phyloP scores from a whole-genome alignment of 2,797 vertebrate genomes.

The Jordanella pulchra region DNA sequence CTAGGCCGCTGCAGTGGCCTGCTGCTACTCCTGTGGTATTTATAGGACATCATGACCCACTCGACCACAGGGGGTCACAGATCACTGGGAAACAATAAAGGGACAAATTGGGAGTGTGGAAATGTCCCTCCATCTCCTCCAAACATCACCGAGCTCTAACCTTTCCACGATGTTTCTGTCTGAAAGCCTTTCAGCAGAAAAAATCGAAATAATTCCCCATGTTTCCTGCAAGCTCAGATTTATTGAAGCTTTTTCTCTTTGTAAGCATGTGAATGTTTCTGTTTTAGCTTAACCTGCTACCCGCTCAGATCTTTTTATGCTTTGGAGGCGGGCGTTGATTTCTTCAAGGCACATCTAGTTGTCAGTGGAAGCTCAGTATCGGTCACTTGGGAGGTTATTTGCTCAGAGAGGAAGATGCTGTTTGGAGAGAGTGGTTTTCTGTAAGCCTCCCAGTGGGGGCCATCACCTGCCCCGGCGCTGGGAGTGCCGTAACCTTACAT shows the following conservation, averaged over 20 bases:
- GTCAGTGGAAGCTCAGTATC: conserved; percentile 6
- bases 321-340: not conserved
- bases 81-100: not conserved
- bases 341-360: conserved; percentile 4
- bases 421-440: conserved; percentile 27
- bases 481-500: conserved; percentile 17
- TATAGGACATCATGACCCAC: too few relatives aligned
- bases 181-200: too few relatives aligned
- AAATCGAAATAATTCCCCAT: not conserved
- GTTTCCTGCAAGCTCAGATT: not conserved
- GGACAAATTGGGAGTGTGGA: not conserved
- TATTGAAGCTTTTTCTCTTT: not conserved
- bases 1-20: not conserved
- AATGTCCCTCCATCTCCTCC: not conserved
- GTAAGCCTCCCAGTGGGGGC: conserved; percentile 42
- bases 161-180: too few relatives aligned
- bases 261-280: not conserved
- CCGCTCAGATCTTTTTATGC: not conserved
- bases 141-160: too few relatives aligned
- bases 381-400: conserved; percentile 32
- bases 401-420: conserved; percentile 17
- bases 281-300: not conserved
- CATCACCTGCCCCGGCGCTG: conserved; percentile 31
- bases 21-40: too few relatives aligned
- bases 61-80: too few relatives aligned